phyloP scores from a whole-genome alignment of 2,797 vertebrate genomes.

The Zenarchopterus dispar region DNA sequence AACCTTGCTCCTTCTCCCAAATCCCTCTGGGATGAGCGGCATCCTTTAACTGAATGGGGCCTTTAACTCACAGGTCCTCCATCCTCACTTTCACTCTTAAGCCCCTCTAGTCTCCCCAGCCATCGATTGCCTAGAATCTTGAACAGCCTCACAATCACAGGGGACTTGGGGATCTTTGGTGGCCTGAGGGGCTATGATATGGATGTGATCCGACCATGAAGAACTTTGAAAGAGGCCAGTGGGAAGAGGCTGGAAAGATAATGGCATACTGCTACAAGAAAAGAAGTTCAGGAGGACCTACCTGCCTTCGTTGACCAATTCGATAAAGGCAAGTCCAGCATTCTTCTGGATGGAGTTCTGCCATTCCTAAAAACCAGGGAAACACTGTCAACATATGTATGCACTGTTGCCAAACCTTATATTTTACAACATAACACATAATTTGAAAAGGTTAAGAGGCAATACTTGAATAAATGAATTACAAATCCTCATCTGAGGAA shows the following conservation, averaged over 20 bases:
- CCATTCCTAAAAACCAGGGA: conserved; percentile 85
- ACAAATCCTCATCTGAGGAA: too few species aligned
- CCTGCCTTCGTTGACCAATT: conserved; percentile 95
- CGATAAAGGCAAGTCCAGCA: conserved; percentile 93
- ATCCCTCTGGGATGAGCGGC: conserved; percentile 66
- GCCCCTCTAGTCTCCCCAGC: conserved; percentile 32
- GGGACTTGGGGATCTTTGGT: conserved; percentile 27
- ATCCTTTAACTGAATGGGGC: conserved; percentile 67
- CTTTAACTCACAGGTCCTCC: conserved; percentile 68
- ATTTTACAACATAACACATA: not conserved
- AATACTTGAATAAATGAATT: too few species aligned
- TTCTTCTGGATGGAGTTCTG: conserved; percentile 98
- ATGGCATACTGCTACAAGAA: conserved; percentile 41
- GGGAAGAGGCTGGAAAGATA: conserved; percentile 37
- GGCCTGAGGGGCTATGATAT: conserved; percentile 21
- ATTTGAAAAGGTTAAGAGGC: not conserved
- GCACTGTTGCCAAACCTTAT: not conserved
- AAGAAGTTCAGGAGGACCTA: conserved; percentile 59
- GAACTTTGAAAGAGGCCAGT: conserved; percentile 40
- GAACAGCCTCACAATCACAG: conserved; percentile 47
- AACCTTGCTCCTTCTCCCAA: conserved; percentile 45
- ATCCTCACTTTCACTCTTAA: conserved; percentile 47
- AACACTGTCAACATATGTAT: conserved; percentile 1
- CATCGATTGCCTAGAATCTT: conserved; percentile 67
- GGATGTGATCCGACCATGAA: conserved; percentile 30